Evolutionary conservation across 2,113 vertebrate genomes (phyloP), one percentile per base, ranked within the genome.

Genomic region (Cricetomys ansorgei): DNA sequence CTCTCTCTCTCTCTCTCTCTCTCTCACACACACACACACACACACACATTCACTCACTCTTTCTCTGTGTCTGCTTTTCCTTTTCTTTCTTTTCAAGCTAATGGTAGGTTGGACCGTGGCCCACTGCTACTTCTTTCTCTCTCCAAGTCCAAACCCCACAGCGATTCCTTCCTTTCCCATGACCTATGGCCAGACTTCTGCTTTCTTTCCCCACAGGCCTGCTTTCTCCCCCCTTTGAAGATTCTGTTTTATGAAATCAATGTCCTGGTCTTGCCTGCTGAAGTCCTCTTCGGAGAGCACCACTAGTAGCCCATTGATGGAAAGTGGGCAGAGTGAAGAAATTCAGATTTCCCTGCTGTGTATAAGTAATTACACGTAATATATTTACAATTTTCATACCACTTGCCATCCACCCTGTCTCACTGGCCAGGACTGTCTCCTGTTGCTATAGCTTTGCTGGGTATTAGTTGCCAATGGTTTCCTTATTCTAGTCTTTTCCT

Each of bases 131-230:
- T 91, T 85, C 96, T 93, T 95, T 96, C 53, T 76, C 48, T 85
- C 81, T 95, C 83, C 55, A 79, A 89, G 62, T 87, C 92, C 96
- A 97, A 89, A 97, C 95, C 96, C 96, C 94, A 98, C 40, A 55
- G 96, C n/a, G 96, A 97, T 87, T 69, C 96, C 96, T 98, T 97
- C 97, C 97, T 97, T 98, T 98, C 97, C 95, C 97, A 97, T 96
- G 96, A 98, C 97, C 96, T 97, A 88, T 83, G 89, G 94, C 89
- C 96, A 97, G 93, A 80, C 65, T 97, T 84, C 69, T 97, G 97
- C 97, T 96, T 96, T 95, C 96, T 95, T 96, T 98, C 97, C 97
- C 96, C 76, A 86, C 97, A 98, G 97, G 97, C 96, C 92, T 64
- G 73, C 76, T 79, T 91, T 94, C 94, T 53, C 76, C 40, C 45